Evolutionary conservation across 2,888 invertebrate species (phyloP), one percentile per base, ranked within the genome.

Genomic region (Fragum sueziense): DNA sequence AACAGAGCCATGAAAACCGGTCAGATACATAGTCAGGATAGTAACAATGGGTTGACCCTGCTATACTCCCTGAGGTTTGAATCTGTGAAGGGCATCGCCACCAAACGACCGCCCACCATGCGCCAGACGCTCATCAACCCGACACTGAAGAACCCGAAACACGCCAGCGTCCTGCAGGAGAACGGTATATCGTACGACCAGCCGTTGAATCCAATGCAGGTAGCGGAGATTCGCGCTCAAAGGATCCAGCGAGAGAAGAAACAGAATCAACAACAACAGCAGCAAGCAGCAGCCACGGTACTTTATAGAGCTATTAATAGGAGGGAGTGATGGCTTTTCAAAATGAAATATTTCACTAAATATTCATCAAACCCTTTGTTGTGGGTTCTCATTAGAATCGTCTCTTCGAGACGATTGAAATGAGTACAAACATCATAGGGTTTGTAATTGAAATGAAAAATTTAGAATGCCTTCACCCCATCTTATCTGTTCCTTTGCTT

Each of bases 131-230:
- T 96, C 79, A 96, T 95, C 86, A 96, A 96, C 91, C 95, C 96
- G 14, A 90, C 92, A 0, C 87, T 90, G 70, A 97, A 97, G 94
- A 97, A 96, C 93, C 95, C 96, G 4, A 97, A 97, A 54, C 97
- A 97, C 93, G 95, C 96, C 33, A 96, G 96, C 68, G 96, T 97
- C 79, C 94, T 98, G 88, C 95, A 95, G 77, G 98, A 97, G 86
- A 96, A 96, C 91, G 97, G 97, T 47, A 96, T 99, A 79, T 95
- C 95, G 82, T 96, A 97, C 91, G 98, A 98, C 89, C 95, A 95
- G 91, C 98, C 98, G 7, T 94, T 97, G 69, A 94, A 96, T 86
- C 97, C 98, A 0, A 95, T 96, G 76, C 90, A 92, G 77, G 91
- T 93, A 73, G 93, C 92, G 0, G 89, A 90, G 61, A 90, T 89